These are phyloP conservation scores for Austrofundulus limnaeus DNA, from an alignment of 2,113 vertebrate species.

Conservation along the genomic window DNA sequence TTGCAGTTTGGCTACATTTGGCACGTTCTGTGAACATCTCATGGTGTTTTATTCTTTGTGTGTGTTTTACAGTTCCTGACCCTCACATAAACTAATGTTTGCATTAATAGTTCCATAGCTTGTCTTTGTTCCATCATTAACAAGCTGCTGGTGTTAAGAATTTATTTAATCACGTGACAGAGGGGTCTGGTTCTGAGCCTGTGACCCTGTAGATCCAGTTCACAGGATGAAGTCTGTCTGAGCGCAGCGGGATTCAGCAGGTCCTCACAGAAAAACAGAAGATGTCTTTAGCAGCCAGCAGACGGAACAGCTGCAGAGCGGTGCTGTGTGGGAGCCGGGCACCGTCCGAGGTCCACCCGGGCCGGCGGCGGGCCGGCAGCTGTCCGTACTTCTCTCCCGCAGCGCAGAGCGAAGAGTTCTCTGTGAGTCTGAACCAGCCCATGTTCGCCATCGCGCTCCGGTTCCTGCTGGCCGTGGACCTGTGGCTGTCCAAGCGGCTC, in stretches of 20 bases:
- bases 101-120: too few species aligned
- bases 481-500: slow-evolving; percentile 89
- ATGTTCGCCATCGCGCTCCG: slow-evolving; percentile 85
- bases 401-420: slow-evolving; percentile 83
- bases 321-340: slow-evolving; percentile 39
- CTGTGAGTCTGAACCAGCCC: slow-evolving; percentile 88
- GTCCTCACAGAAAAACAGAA: slow-evolving; percentile 15
- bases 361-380: slow-evolving; percentile 77
- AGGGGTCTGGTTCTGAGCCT: slow-evolving; percentile 23
- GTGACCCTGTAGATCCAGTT: slow-evolving; percentile 17
- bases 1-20: too few species aligned
- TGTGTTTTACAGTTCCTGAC: too few species aligned
- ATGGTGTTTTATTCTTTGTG: too few species aligned
- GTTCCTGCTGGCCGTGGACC: slow-evolving; percentile 87
- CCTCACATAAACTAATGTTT: too few species aligned
- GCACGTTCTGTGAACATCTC: too few species aligned
- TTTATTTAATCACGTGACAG: slow-evolving; percentile 50
- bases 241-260: slow-evolving; percentile 23
- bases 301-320: slow-evolving; percentile 66
- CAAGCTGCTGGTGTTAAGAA: too few species aligned
- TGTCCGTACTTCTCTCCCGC: slow-evolving; percentile 64
- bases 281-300: slow-evolving; percentile 67
- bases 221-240: slow-evolving; percentile 31
- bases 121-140: too few species aligned
- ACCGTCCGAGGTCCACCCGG: slow-evolving; percentile 72